A percentile compares a stretch with the other conserved stretches of the same genome.
Conservation (phyloP, 2,797 vertebrate species). For the Xiphorhynchus erythropygius region DNA sequence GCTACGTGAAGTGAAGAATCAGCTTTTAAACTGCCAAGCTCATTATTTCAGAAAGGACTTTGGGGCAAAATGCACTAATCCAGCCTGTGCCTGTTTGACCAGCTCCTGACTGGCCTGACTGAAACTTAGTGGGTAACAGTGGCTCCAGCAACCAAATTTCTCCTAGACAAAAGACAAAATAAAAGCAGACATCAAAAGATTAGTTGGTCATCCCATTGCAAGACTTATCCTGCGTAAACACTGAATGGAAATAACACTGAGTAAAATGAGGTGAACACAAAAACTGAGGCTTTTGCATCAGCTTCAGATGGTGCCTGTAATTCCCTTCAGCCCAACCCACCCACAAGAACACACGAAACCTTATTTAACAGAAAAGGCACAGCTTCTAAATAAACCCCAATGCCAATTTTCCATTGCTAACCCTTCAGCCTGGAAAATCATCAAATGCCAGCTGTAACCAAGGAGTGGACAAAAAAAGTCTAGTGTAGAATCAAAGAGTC, state of each 20-base stretch:
- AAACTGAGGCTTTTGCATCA: background rate
- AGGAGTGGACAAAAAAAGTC: background rate
- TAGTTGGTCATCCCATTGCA: background rate
- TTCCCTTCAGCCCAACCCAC: background rate
- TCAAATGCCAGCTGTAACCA: background rate
- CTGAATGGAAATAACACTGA: conserved; percentile 34
- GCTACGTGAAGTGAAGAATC: background rate
- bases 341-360: background rate
- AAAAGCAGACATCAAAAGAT: background rate
- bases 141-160: background rate
- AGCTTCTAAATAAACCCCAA: background rate
- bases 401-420: background rate
- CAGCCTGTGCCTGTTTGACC: background rate
- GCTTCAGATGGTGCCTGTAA: background rate
- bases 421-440: background rate
- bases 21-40: background rate
- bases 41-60: background rate
- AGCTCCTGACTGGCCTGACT: background rate
- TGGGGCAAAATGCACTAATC: background rate
- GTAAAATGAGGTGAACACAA: background rate
- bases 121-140: background rate
- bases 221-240: conserved; percentile 3
- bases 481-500: background rate
- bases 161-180: background rate
- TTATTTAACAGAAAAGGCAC: background rate